Evolutionary conservation across 2,888 invertebrate species (phyloP).

Genomic region (Craniophora ligustri): DNA sequence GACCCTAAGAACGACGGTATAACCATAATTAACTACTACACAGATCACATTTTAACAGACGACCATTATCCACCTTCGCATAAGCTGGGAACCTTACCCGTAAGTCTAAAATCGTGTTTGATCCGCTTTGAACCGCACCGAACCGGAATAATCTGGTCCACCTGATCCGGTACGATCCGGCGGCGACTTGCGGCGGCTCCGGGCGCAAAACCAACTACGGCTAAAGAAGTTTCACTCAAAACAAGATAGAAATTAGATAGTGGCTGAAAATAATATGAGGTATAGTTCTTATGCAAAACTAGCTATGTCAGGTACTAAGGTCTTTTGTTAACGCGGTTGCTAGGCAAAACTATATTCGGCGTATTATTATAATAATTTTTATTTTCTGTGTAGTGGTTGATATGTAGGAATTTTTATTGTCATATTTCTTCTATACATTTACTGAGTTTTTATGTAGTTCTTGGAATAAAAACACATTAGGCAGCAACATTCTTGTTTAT

Average conservation of each 20-base stretch:
- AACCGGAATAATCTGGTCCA: constrained; percentile 85
- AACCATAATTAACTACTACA: constrained; percentile 44
- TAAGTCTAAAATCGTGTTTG: constrained; percentile 85
- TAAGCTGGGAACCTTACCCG: constrained; percentile 72
- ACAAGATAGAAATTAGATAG: too few relatives aligned
- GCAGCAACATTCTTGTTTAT: too few relatives aligned
- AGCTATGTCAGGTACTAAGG: too few relatives aligned
- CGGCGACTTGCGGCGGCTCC: constrained; percentile 77
- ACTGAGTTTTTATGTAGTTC: too few relatives aligned
- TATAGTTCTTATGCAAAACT: too few relatives aligned
- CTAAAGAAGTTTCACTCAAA: constrained; percentile 3
- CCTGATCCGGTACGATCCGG: constrained; percentile 82
- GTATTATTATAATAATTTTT: too few relatives aligned
- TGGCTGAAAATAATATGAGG: too few relatives aligned
- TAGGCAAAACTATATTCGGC: too few relatives aligned
- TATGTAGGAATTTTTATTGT: not conserved
- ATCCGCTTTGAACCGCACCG: constrained; percentile 80
- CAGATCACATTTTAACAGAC: constrained; percentile 62
- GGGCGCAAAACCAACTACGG: constrained; percentile 18
- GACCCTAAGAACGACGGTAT: constrained; percentile 15
- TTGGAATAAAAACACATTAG: too few relatives aligned
- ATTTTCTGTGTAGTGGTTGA: too few relatives aligned
- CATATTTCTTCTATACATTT: too few relatives aligned
- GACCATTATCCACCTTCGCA: constrained; percentile 68
- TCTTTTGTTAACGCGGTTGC: too few relatives aligned